phyloP scores from a whole-genome alignment of 2,888 invertebrate genomes.

The Oligia latruncula region DNA sequence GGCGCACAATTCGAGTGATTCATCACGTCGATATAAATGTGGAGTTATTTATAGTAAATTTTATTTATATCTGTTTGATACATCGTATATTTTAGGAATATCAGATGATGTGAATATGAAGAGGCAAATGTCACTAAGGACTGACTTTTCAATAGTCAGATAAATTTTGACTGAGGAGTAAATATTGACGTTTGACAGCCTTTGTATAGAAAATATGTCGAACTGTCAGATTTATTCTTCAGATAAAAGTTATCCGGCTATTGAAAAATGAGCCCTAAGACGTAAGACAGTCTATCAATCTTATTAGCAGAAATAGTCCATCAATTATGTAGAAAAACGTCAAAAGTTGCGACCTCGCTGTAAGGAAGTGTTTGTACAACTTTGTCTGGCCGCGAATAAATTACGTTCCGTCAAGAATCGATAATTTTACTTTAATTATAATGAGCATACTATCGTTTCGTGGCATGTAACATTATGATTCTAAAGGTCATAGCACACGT shows the following conservation, averaged over 20 bases:
- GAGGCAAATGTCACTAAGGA: background rate
- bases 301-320: background rate
- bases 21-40: conserved; percentile 51
- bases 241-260: too few relatives aligned
- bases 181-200: too few relatives aligned
- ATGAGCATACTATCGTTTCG: background rate
- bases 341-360: background rate
- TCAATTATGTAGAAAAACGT: background rate
- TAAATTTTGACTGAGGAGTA: too few relatives aligned
- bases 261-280: too few relatives aligned
- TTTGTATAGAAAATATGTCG: too few relatives aligned
- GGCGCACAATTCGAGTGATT: conserved; percentile 43
- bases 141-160: too few relatives aligned
- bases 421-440: background rate
- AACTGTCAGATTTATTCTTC: too few relatives aligned
- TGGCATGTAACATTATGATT: too few relatives aligned
- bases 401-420: background rate
- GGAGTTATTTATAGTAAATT: conserved; percentile 26
- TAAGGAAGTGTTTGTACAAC: background rate
- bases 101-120: background rate
- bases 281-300: background rate
- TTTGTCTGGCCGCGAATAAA: background rate
- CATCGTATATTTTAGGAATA: conserved; percentile 1
- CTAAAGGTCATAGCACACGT: too few relatives aligned
- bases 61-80: conserved; percentile 44